Base-by-base conservation (phyloP, 2,888 invertebrate genomes). In the Trachelus stipa region DNA sequence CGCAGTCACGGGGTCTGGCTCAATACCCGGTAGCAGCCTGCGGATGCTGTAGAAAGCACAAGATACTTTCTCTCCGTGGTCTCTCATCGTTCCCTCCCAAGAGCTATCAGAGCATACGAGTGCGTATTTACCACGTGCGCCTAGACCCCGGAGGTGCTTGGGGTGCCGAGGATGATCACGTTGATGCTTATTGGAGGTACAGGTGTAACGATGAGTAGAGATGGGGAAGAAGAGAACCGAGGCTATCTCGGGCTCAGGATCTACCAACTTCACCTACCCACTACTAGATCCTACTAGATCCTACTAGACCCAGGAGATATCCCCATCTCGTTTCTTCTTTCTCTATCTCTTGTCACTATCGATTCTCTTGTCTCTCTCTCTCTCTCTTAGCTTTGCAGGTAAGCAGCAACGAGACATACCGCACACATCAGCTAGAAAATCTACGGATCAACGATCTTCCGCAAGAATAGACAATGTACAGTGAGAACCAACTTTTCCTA, bases 21-120 rank as follows among this genome's bases (percentile, higher is more conserved):
- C 15, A 73, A 30, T 56, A 68, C n/a, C n/a, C 40, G 34, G 40
- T 40, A 73, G 73, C 30, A 40, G 56, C 73, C 80, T 77, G 76
- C 77, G 80, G 85, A 84, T 85, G 85, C 86, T 85, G 86, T 88
- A 88, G 88, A 88, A 88, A 88, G 88, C 85, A 82, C 79, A 40
- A 40, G 40, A 83, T 83, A 85, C 87, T 87, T 87, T 87, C 86
- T 85, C 85, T 83, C 81, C 34, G 11, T 80, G 73, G 80, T 83
- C 79, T 83, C 83, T 82, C 79, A 80, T 71, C 37, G 37, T 37
- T 12, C 12, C 37, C 12, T 37, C 15, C 6, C 15, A 40, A 15
- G 15, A 40, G 15, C 40, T 40, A 40, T 40, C 40, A 6, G 40
- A 40, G 40, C 40, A 40, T 40, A 40, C 40, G 15, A 40, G 15